A percentile compares a stretch with the other conserved stretches of the same genome.
Conservation (phyloP, 2,113 vertebrate species). For the Carlito syrichta region DNA sequence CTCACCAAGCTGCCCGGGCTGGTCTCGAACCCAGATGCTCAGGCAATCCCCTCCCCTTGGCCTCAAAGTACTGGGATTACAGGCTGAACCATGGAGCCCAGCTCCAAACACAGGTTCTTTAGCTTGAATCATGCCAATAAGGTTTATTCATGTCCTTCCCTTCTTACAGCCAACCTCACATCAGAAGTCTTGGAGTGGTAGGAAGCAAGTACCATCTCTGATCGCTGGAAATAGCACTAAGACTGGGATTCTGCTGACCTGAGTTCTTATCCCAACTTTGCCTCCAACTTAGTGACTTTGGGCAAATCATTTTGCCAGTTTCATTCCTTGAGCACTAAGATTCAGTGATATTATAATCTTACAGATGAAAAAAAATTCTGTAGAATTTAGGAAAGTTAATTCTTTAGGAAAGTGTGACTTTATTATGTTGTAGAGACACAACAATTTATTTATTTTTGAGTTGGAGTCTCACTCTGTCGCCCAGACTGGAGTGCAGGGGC, state of each 20-base stretch:
- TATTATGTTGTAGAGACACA: not conserved
- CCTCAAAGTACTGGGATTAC: too few relatives aligned
- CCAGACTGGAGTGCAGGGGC: too few relatives aligned
- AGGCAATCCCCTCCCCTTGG: too few relatives aligned
- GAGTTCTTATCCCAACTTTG: not conserved
- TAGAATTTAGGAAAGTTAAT: not conserved
- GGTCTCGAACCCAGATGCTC: too few relatives aligned
- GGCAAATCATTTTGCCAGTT: not conserved
- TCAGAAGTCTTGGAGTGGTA: not conserved
- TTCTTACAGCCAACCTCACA: not conserved
- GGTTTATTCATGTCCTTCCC: not conserved
- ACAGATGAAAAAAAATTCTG: not conserved
- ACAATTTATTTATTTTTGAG: too few relatives aligned
- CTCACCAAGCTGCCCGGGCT: too few relatives aligned
- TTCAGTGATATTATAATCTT: not conserved
- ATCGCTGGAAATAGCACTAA: not conserved
- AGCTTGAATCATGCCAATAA: not conserved
- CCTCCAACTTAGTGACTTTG: not conserved
- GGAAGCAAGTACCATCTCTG: not conserved
- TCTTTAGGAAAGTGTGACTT: constrained; percentile 9
- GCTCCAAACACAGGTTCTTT: not conserved
- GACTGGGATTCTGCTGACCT: not conserved
- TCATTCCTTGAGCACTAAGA: not conserved
- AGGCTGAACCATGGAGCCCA: too few relatives aligned
- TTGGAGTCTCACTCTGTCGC: too few relatives aligned